Percentiles rank a stretch among this genome's conserved stretches.
phyloP scores from a whole-genome alignment of 2,797 vertebrate species.

The Phaenicophaeus curvirostris region DNA sequence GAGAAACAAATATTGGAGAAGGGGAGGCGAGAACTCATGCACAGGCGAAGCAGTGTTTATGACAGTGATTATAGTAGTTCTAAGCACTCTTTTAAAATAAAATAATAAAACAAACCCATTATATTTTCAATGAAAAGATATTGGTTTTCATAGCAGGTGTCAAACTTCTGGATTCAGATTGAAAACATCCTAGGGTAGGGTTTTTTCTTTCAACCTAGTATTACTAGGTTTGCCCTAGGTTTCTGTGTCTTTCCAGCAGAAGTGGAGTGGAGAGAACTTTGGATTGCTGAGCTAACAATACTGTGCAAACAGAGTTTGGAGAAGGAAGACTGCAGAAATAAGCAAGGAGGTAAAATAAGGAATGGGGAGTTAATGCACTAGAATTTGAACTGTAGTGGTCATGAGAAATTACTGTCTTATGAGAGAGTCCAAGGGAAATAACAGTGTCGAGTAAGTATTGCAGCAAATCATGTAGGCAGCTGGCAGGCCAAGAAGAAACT shows the following conservation, averaged over 20 bases:
- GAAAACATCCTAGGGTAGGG: neutral
- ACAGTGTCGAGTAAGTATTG: neutral
- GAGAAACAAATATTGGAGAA: neutral
- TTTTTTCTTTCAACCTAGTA: neutral
- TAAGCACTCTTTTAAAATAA: no score
- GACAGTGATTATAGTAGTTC: neutral
- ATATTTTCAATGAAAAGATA: neutral
- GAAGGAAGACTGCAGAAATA: neutral
- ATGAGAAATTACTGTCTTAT: neutral
- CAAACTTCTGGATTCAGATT: neutral
- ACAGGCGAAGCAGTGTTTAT: neutral
- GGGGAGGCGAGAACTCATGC: neutral
- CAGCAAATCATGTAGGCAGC: fast-evolving
- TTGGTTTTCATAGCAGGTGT: neutral
- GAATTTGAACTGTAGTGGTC: neutral
- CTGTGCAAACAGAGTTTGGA: neutral
- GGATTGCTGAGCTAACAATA: neutral
- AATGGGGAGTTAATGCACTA: neutral
- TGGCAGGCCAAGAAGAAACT: neutral
- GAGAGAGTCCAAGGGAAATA: neutral
- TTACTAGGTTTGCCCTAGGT: neutral
- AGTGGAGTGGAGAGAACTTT: neutral
- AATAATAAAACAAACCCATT: neutral
- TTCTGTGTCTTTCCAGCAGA: neutral
- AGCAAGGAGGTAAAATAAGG: neutral